Conservation (phyloP, 2,113 vertebrate species). For the Tupaia chinensis region DNA sequence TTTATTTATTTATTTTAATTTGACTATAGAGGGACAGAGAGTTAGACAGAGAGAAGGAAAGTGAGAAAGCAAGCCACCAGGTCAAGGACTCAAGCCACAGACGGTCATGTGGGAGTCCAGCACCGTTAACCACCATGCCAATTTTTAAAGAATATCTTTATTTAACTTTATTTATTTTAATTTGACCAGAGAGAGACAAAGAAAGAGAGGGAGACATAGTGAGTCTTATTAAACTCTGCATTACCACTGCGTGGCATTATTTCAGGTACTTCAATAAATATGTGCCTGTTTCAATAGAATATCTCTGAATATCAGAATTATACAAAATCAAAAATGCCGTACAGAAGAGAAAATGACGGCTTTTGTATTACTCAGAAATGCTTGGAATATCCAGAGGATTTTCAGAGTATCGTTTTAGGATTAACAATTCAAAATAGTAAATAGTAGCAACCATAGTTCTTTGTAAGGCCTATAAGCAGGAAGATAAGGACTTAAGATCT, state of each 20-base stretch:
- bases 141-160: too few species aligned
- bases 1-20: too few species aligned
- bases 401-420: neutral
- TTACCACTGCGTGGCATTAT: neutral
- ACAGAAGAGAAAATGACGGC: neutral
- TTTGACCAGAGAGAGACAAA: too few species aligned
- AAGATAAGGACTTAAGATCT: neutral
- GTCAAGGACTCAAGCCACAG: too few species aligned
- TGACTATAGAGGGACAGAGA: too few species aligned
- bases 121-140: too few species aligned
- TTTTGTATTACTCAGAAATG: neutral
- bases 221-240: neutral
- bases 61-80: too few species aligned
- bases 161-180: too few species aligned
- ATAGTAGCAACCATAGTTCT: neutral
- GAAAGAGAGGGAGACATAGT: too few species aligned
- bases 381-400: neutral
- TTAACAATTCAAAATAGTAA: conserved; percentile 19
- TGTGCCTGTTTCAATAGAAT: neutral
- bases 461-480: neutral
- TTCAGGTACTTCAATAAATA: neutral
- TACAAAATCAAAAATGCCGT: neutral
- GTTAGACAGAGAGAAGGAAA: too few species aligned
- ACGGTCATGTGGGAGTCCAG: too few species aligned
- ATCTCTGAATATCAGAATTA: neutral